Conservation (phyloP, 2,113 vertebrate species). For the Motacilla alba region DNA sequence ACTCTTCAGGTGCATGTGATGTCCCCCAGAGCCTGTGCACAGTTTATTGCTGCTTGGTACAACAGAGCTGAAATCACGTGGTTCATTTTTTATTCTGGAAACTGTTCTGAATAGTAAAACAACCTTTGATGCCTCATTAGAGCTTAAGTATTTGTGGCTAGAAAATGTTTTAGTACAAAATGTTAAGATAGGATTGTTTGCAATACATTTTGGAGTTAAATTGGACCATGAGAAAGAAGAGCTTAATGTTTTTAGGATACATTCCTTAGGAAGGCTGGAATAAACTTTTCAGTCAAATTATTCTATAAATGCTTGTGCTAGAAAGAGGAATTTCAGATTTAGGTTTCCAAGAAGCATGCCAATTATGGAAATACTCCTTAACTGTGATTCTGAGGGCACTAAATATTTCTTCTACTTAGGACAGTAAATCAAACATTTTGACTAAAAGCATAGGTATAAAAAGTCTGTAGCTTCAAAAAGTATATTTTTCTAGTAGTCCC, state of each 20-base stretch:
- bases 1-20: background rate
- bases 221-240: background rate
- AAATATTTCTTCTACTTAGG: background rate
- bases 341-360: background rate
- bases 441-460: background rate
- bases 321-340: background rate
- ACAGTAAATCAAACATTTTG: background rate
- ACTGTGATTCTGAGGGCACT: background rate
- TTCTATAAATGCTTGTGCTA: background rate
- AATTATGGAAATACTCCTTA: background rate
- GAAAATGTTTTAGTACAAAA: background rate
- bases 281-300: background rate
- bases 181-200: background rate
- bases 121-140: background rate
- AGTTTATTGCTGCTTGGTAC: background rate
- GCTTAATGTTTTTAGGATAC: background rate
- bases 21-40: background rate
- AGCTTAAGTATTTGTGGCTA: background rate
- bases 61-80: background rate
- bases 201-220: background rate
- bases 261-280: background rate
- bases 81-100: background rate
- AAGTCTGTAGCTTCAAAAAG: background rate
- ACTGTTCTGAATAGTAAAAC: background rate
- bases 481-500: background rate